phyloP scores from a whole-genome alignment of 2,888 invertebrate species.

The Amitus sp. region DNA sequence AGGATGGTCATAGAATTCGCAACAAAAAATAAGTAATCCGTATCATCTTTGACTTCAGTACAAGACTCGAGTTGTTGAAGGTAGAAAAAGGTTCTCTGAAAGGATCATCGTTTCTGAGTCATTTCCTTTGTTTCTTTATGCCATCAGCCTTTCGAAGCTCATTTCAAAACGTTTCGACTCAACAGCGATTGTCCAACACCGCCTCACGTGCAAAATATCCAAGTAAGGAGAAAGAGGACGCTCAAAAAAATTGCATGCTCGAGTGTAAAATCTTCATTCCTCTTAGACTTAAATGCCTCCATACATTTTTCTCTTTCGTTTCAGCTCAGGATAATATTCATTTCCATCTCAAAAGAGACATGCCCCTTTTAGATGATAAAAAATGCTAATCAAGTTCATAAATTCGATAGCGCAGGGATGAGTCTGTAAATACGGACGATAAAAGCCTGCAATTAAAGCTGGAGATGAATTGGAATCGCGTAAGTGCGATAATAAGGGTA shows the following conservation, averaged over 20 bases:
- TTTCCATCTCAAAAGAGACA: too few species aligned
- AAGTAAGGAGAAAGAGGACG: conserved; percentile 9
- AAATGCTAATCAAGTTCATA: not conserved
- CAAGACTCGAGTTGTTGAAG: not conserved
- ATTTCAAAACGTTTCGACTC: conserved; percentile 16
- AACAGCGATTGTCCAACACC: conserved; percentile 14
- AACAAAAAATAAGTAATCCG: conserved; percentile 14
- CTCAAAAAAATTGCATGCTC: not conserved
- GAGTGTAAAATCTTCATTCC: conserved; percentile 2
- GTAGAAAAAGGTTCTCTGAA: conserved; percentile 2
- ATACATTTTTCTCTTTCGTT: too few species aligned
- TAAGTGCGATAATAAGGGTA: conserved; percentile 34
- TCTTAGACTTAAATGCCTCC: too few species aligned
- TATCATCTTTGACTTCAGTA: conserved; percentile 11
- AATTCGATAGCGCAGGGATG: not conserved
- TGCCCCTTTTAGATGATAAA: too few species aligned
- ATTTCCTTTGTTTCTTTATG: conserved; percentile 22
- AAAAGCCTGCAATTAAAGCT: conserved; percentile 10
- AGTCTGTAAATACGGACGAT: conserved; percentile 17
- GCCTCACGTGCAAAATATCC: conserved; percentile 4
- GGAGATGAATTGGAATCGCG: conserved; percentile 21
- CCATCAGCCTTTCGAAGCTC: conserved; percentile 13
- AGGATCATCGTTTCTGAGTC: conserved; percentile 8
- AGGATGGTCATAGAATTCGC: not conserved
- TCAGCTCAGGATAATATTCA: too few species aligned